These are phyloP conservation scores for Adineta ricciae DNA, from an alignment of 2,888 invertebrate species.

Conservation along the genomic window DNA sequence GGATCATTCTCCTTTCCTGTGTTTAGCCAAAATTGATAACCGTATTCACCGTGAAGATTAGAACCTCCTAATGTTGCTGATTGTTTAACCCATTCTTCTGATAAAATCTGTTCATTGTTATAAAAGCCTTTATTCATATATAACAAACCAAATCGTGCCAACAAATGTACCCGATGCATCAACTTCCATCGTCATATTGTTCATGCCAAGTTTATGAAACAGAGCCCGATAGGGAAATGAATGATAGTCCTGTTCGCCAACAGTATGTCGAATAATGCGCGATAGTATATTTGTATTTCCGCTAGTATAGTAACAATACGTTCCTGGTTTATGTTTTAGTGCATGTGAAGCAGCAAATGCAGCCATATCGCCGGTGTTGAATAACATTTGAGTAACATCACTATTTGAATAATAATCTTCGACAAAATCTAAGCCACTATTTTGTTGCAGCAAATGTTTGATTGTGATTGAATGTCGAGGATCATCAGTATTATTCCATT, in stretches of 20 bases:
- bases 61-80: not conserved
- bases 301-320: not conserved
- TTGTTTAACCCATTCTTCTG: not conserved
- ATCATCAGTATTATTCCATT: not conserved
- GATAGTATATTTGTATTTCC: not conserved
- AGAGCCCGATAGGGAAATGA: not conserved
- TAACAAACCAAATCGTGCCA: slow-evolving; percentile 2
- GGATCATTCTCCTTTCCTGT: not conserved
- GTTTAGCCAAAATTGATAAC: not conserved
- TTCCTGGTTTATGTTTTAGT: slow-evolving; percentile 2
- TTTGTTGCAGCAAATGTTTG: not conserved
- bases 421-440: not conserved
- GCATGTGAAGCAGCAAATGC: not conserved
- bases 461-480: not conserved
- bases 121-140: not conserved
- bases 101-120: not conserved
- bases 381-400: not conserved
- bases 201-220: not conserved
- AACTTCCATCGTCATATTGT: not conserved
- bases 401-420: not conserved
- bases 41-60: not conserved
- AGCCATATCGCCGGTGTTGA: not conserved
- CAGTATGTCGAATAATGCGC: not conserved
- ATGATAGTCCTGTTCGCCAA: not conserved
- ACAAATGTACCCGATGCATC: not conserved